phyloP scores from a whole-genome alignment of 2,113 vertebrate species.

The Nicator chloris region DNA sequence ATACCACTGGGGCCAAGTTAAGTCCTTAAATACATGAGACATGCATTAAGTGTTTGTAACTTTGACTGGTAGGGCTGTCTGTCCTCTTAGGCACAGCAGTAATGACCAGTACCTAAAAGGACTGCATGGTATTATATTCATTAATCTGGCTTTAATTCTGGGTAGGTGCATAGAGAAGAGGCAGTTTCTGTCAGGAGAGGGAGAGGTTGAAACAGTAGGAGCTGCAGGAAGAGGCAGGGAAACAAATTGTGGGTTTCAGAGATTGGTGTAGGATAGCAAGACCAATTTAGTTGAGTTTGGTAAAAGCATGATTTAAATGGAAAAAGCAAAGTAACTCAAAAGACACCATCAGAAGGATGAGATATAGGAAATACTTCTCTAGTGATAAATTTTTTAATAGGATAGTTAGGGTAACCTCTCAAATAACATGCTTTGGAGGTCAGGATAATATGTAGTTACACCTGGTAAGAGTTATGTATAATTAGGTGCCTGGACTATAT shows the following conservation, averaged over 20 bases:
- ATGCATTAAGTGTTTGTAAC: not conserved
- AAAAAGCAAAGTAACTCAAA: not conserved
- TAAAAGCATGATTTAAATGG: not conserved
- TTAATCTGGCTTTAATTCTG: not conserved
- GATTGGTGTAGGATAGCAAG: not conserved
- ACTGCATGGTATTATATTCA: not conserved
- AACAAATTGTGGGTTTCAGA: not conserved
- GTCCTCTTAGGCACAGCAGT: not conserved
- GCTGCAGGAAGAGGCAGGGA: not conserved
- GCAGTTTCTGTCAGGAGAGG: not conserved
- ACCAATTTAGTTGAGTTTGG: not conserved
- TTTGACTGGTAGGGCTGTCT: not conserved
- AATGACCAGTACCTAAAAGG: not conserved
- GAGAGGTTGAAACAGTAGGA: not conserved
- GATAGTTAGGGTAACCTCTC: not conserved
- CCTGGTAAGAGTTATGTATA: not conserved
- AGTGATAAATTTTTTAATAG: not conserved
- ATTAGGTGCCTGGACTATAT: not conserved
- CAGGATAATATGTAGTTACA: not conserved
- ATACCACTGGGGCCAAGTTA: not conserved
- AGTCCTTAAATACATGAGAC: not conserved
- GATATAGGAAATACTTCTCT: not conserved
- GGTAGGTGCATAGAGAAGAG: not conserved
- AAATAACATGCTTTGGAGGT: not conserved
- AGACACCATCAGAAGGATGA: not conserved